A percentile compares a stretch with the other conserved stretches of the same genome.
phyloP scores from a whole-genome alignment of 2,888 invertebrate species.

The Stenotaenia linearis region DNA sequence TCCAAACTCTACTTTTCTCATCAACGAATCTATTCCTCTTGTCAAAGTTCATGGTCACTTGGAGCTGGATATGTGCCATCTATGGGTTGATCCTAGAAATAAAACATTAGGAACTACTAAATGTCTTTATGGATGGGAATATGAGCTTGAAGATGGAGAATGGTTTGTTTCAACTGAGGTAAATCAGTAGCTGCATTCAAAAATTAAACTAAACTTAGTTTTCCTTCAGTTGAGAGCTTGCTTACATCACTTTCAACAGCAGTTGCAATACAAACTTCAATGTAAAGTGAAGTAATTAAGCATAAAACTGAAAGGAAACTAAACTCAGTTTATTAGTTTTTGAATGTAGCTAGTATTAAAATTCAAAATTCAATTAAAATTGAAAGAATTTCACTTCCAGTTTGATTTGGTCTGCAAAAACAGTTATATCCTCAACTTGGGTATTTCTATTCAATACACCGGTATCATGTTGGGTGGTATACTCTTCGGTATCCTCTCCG shows the following conservation, averaged over 20 bases:
- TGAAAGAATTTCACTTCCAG: not conserved
- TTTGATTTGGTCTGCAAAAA: conserved; percentile 16
- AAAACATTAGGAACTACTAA: not conserved
- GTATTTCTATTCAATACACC: not conserved
- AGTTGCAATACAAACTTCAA: too few relatives aligned
- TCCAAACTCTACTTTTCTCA: not conserved
- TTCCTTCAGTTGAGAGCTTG: too few relatives aligned
- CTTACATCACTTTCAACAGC: too few relatives aligned
- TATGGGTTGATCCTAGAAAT: conserved; percentile 8
- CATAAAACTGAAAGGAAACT: too few relatives aligned
- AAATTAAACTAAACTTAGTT: too few relatives aligned
- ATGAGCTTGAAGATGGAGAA: conserved; percentile 1
- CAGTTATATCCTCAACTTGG: not conserved
- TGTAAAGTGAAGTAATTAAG: too few relatives aligned
- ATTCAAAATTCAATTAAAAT: too few relatives aligned
- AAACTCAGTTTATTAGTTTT: too few relatives aligned
- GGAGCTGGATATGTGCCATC: not conserved
- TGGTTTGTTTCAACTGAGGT: conserved; percentile 7
- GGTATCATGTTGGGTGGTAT: conserved; percentile 11
- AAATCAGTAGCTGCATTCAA: too few relatives aligned
- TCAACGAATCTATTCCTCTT: not conserved
- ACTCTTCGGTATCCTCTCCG: not conserved
- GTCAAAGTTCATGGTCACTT: not conserved
- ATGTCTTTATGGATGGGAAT: conserved; percentile 10
- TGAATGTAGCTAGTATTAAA: too few relatives aligned